Evolutionary conservation across 2,113 vertebrate genomes (phyloP), one percentile per base, ranked within the genome.

Genomic region (Ivindomyrus marchei): DNA sequence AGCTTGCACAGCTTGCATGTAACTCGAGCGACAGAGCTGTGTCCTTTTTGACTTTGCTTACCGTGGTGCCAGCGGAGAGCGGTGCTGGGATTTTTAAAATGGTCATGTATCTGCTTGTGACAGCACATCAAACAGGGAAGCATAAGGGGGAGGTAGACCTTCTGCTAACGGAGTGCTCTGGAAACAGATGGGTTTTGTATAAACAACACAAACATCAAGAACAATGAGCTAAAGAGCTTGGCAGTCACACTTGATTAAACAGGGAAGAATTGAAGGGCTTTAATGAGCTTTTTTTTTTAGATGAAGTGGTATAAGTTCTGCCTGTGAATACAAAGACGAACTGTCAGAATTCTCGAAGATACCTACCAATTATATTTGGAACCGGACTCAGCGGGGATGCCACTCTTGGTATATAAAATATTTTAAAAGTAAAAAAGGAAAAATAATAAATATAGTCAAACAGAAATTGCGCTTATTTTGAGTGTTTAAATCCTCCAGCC

Each of bases 151-250:
- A 95, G 94, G 94, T 95, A 94, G 95, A 95, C 94, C 94, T 94
- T 94, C 93, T 96, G 96, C 96, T 95, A 95, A 93, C 92, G 91
- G 94, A 94, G 95, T 94, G 95, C 93, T 92, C 93, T 93, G 95
- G 94, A 96, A 96, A 94, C 96, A 96, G 96, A 96, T 96, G 96
- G 96, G 94, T 95, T 95, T 95, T 94, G 94, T 95, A 96, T 94
- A 96, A 96, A 96, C 95, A 95, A 94, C 95, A 90, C 94, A 95
- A 95, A 96, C 96, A 96, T 96, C 95, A 96, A 96, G 95, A 96
- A 94, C 93, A 94, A 93, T 93, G 95, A 96, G 95, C 94, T 95
- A 95, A 96, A 96, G 94, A 95, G 95, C 93, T 95, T 96, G 96
- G 95, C 95, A 95, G 94, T 95, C 95, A 94, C 95, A 95, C 93